A percentile compares a stretch with the other conserved stretches of the same genome.
These are phyloP conservation scores for Rhagoletis pomonella DNA, from an alignment of 1,140 invertebrate genomes.

Conservation along the genomic window DNA sequence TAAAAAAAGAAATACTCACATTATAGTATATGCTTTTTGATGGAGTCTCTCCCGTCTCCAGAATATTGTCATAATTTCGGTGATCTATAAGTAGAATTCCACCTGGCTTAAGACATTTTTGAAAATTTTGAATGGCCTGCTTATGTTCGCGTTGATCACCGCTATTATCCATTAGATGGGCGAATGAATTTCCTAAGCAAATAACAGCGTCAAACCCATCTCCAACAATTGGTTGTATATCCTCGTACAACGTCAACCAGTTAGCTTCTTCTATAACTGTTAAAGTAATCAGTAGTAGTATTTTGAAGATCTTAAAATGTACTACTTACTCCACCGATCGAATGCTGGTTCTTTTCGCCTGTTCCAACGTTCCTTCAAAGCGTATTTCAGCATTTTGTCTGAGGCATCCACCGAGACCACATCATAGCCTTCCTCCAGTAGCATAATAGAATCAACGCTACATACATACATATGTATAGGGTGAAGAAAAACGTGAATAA, in stretches of 20 bases:
- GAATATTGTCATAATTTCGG: slow-evolving; percentile 89
- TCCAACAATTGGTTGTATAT: slow-evolving; percentile 79
- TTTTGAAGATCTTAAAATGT: not conserved
- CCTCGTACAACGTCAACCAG: slow-evolving; percentile 84
- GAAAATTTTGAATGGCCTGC: slow-evolving; percentile 85
- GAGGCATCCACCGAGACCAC: slow-evolving; percentile 91
- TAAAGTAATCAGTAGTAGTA: slow-evolving; percentile 46
- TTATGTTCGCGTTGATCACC: slow-evolving; percentile 87
- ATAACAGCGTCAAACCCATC: slow-evolving; percentile 87
- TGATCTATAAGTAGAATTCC: slow-evolving; percentile 90
- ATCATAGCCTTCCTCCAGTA: slow-evolving; percentile 90
- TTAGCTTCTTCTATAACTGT: slow-evolving; percentile 88
- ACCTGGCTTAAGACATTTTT: slow-evolving; percentile 87
- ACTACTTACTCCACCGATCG: slow-evolving; percentile 85
- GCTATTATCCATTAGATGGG: slow-evolving; percentile 86
- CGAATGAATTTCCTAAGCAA: slow-evolving; percentile 92
- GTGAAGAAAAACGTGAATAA: no score
- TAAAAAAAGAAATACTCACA: slow-evolving; percentile 76
- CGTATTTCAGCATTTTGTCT: slow-evolving; percentile 94
- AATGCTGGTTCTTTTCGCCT: slow-evolving; percentile 85
- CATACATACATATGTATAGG: no score
- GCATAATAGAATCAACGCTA: slow-evolving; percentile 87
- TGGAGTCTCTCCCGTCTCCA: slow-evolving; percentile 83
- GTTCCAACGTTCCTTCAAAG: slow-evolving; percentile 88
- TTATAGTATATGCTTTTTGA: slow-evolving; percentile 91